Conservation (phyloP, 2,888 invertebrate species). For the Amphipoea oculea region DNA sequence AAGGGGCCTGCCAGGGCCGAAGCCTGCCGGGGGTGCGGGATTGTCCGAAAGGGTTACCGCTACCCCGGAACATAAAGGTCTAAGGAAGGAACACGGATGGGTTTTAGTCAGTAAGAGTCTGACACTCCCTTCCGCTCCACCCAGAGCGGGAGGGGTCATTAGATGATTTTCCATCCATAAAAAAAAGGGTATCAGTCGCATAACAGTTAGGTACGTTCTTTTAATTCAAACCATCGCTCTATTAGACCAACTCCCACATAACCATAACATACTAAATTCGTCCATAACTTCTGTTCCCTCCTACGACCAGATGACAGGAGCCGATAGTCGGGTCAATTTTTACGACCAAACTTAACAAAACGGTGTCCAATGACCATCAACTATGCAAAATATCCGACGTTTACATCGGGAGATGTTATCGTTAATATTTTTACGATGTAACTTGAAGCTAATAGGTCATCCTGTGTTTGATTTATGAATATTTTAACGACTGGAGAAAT, state of each 20-base stretch:
- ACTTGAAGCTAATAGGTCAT: constrained; percentile 60
- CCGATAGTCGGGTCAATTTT: constrained; percentile 63
- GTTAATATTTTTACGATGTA: constrained; percentile 66
- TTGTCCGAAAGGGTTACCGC: too few species aligned
- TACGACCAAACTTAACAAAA: constrained; percentile 62
- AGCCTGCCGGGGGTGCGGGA: too few species aligned
- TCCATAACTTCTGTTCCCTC: constrained; percentile 53
- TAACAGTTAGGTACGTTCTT: background rate
- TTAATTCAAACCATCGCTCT: constrained; percentile 7
- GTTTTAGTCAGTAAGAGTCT: too few species aligned
- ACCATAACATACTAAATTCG: constrained; percentile 20
- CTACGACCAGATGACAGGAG: constrained; percentile 58
- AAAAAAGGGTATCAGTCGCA: background rate
- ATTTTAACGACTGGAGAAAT: constrained; percentile 51
- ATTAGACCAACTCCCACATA: constrained; percentile 47
- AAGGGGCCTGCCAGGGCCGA: too few species aligned
- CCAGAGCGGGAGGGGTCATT: too few species aligned
- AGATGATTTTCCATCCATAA: too few species aligned
- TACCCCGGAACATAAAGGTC: too few species aligned
- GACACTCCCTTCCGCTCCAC: too few species aligned
- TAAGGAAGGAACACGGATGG: too few species aligned
- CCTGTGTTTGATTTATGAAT: constrained; percentile 59
- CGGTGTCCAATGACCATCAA: constrained; percentile 62
- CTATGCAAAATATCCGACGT: constrained; percentile 63
- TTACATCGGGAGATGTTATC: constrained; percentile 57